Evolutionary conservation across 2,113 vertebrate genomes (phyloP), one percentile per base, ranked within the genome.

Genomic region (Camelus bactrianus): DNA sequence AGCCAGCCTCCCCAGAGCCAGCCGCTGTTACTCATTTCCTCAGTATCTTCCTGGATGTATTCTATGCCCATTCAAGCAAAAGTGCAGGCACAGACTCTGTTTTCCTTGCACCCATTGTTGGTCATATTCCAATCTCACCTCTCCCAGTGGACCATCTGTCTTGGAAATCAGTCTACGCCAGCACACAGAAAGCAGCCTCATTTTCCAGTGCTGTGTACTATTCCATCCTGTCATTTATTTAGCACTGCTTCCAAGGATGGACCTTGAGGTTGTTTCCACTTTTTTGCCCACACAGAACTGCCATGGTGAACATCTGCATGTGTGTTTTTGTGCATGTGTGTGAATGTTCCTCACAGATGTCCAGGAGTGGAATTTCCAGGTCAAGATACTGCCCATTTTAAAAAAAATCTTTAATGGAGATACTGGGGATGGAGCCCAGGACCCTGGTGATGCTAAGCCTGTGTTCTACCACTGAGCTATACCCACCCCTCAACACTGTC

Each of bases 71-170:
- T n/a, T 42, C 13, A 20, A 70, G 84, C 65, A 24, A 70, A 62
- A 64, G 35, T 24, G 14, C 24, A 0, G 0, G 30, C 0, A 35
- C 11, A 54, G 17, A 69, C 77, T 75, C 28, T 11, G 6, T 35
- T 58, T 65, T 46, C 32, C 65, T 75, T n/a, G 69, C 22, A 48
- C 8, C 32, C 22, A 8, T 26, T 14, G 8, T 2, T n/a, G n/a
- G 64, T 56, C 20, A 69, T 4, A 60, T 54, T 54, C 69, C 50
- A 46, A 48, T 20, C 76, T 72, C 42, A 56, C 20, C 15, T n/a
- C 35, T 30, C 38, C 60, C 19, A 30, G 8, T 4, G 32, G 30
- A 32, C 79, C 60, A 11, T 14, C 54, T 26, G 22, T 69, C 38
- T 50, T n/a, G 4, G 85, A 73, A 80, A 89, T 56, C 67, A n/a